Base-by-base conservation (phyloP, 2,113 vertebrate species). In the Psittacula cyanocephala region DNA sequence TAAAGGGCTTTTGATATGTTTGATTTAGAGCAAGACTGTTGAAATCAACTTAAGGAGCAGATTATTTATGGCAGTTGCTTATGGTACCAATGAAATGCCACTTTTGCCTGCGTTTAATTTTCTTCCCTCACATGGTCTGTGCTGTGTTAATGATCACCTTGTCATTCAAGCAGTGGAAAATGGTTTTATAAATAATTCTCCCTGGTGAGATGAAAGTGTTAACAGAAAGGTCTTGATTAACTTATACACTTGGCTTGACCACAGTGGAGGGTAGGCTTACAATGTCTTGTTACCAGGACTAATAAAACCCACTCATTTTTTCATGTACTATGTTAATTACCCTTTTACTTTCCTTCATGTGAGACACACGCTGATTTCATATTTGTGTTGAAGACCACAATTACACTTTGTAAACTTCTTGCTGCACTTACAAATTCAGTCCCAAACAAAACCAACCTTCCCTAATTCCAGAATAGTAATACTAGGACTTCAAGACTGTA, bases 141-240 rank as follows among this genome's bases (percentile, higher is more conserved):
- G 59, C 64, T 95, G 62, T 44, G 94, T 96, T 95, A 85, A 88
- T 92, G 95, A 97, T 75, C 94, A 95, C 94, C 96, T 94, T 96
- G 95, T 93, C 95, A 91, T 92, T 64, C 47, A 50, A 87, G 88
- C 95, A 85, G 72, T 60, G 63, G 67, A 95, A 89, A 95, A 85
- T 35, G 20, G 84, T 88, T 96, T 95, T 93, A 92, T 95, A 93
- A 97, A 96, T 95, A 96, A 97, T 95, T 95, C 92, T 74, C 80
- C 19, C 6, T 93, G 81, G 89, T 79, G 91, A 96, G 85, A 93
- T 85, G 88, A 90, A 93, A 95, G 93, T 95, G 97, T 93, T 95
- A 97, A 95, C 85, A 97, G 93, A 94, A 94, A 92, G 80, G 90
- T 91, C 95, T 87, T 82, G 85, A 91, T 95, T 93, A 94, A 97